phyloP scores from a whole-genome alignment of 2,888 invertebrate genomes.

The Pinctada fucata region DNA sequence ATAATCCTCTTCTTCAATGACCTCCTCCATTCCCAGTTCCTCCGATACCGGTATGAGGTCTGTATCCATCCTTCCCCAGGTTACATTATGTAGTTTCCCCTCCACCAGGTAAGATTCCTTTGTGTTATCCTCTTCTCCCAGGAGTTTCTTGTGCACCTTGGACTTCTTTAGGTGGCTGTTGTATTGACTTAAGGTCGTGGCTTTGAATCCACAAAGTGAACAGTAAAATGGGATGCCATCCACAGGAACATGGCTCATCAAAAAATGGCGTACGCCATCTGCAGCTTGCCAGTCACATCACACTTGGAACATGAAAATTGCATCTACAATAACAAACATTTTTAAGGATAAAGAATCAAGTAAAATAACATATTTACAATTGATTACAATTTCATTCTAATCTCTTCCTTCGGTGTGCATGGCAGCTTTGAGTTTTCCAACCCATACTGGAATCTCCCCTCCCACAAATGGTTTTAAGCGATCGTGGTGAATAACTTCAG shows the following conservation, averaged over 20 bases:
- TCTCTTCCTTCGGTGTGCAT: too few relatives aligned
- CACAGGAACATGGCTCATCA: too few relatives aligned
- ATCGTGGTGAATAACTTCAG: background rate
- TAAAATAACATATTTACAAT: too few relatives aligned
- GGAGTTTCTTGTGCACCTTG: background rate
- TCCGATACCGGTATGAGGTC: background rate
- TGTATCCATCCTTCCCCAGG: slow-evolving; percentile 16
- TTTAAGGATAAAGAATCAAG: too few relatives aligned
- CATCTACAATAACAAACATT: too few relatives aligned
- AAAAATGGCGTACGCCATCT: too few relatives aligned
- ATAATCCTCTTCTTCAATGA: background rate
- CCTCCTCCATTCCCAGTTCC: background rate
- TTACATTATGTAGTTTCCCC: background rate
- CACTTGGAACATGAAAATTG: background rate
- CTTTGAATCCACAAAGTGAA: background rate
- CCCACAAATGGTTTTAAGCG: background rate
- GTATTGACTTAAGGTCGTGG: background rate
- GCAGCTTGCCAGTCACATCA: background rate
- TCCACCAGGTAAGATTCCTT: too few relatives aligned
- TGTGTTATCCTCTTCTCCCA: too few relatives aligned
- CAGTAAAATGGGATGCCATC: too few relatives aligned
- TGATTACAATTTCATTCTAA: too few relatives aligned
- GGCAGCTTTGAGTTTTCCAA: background rate
- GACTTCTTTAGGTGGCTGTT: background rate
- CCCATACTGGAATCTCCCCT: background rate